phyloP scores from a whole-genome alignment of 2,113 vertebrate genomes.

The Merops nubicus region DNA sequence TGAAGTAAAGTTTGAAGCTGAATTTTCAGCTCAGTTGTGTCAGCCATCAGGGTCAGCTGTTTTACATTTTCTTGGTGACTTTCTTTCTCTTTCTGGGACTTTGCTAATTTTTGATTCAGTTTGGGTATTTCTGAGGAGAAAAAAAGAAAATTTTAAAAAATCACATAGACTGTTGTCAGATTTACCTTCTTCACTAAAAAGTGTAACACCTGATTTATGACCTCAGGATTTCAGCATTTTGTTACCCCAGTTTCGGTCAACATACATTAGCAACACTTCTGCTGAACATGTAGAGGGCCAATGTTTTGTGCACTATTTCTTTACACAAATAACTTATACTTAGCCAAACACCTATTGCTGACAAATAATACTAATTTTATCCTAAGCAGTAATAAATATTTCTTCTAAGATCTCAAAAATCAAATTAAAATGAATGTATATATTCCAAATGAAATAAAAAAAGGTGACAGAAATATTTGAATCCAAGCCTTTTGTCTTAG shows the following conservation, averaged over 20 bases:
- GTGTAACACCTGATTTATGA: neutral
- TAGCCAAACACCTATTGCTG: neutral
- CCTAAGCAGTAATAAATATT: neutral
- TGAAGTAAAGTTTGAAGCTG: constrained; percentile 74
- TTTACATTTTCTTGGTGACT: constrained; percentile 76
- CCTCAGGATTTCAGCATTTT: neutral
- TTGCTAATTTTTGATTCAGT: constrained; percentile 70
- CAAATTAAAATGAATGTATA: neutral
- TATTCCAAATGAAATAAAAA: neutral
- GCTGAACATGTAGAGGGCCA: neutral
- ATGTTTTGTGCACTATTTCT: neutral
- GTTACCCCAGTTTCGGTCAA: neutral
- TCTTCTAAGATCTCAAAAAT: neutral
- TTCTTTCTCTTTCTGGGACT: constrained; percentile 63
- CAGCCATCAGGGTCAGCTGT: constrained; percentile 60
- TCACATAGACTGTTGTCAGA: neutral
- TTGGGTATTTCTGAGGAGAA: constrained; percentile 73
- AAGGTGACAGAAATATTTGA: neutral
- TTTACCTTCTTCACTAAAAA: neutral
- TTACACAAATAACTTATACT: neutral
- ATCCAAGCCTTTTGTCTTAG: neutral
- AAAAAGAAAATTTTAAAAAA: neutral
- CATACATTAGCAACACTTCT: no score
- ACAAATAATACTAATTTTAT: neutral
- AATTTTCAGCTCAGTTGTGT: constrained; percentile 62